phyloP scores from a whole-genome alignment of 2,113 vertebrate genomes.

The Mus pahari region DNA sequence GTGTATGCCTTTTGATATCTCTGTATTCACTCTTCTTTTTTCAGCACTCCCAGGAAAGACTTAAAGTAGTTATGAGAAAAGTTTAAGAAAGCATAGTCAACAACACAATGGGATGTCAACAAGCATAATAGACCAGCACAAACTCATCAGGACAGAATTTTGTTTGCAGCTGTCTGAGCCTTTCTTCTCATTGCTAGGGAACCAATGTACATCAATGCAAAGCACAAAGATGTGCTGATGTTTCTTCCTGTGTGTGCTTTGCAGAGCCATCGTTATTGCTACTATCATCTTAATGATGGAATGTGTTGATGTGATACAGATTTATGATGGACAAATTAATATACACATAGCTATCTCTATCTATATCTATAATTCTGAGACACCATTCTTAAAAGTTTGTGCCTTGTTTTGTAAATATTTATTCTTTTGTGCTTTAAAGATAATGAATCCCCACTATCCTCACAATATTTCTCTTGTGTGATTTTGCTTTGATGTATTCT shows the following conservation, averaged over 20 bases:
- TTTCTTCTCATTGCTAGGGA: background rate
- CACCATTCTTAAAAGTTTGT: background rate
- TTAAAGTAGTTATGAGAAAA: background rate
- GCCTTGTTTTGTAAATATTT: background rate
- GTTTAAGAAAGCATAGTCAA: background rate
- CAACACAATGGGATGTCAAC: background rate
- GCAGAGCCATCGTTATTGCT: background rate
- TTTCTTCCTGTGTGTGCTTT: background rate
- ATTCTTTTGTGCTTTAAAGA: background rate
- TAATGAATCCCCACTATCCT: background rate
- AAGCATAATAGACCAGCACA: background rate
- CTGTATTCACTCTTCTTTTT: background rate
- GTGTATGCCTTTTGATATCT: background rate
- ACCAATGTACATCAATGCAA: background rate
- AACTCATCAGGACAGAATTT: background rate
- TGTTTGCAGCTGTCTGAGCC: background rate
- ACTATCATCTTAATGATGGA: background rate
- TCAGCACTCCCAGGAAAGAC: background rate
- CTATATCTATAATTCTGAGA: background rate
- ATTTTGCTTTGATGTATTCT: slow-evolving; percentile 26
- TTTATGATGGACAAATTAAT: background rate
- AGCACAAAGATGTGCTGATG: background rate
- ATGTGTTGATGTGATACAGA: background rate
- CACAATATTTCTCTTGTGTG: background rate
- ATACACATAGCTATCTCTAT: background rate